Evolutionary conservation across 2,113 vertebrate genomes (phyloP), one percentile per base, ranked within the genome.

Genomic region (Vanacampus margaritifer): DNA sequence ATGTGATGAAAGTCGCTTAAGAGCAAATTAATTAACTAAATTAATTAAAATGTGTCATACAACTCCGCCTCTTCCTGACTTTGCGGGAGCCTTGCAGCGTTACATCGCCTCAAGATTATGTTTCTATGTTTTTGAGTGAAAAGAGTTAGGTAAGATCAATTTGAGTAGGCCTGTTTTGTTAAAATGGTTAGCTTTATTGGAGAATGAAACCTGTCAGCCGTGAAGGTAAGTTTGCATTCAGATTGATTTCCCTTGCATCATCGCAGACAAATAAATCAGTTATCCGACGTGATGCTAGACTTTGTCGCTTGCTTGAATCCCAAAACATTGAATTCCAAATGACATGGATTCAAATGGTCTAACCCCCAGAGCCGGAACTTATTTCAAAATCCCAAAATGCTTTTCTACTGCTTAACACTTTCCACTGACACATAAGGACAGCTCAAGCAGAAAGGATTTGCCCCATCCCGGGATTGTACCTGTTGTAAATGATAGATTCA

Each of bases 371-470:
- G 76, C 80, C 72, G 76, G 82, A 79, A 79, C 86, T 80, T 82
- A 86, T 87, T 90, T 70, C 82, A 84, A 87, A 19, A 83, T 70
- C 76, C 70, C 72, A 80, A 67, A 89, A 85, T 84, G 78, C 81
- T 79, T 79, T 86, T 78, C 68, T 87, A 83, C 86, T 79, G 71
- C 76, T 73, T 76, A 67, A 78, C 78, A 76, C 66, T 81, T 84
- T 80, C 73, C 73, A 69, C 78, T 57, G 66, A 76, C 74, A 85
- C 77, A 88, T 73, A 81, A 70, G 71, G 67, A 79, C 78, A 87
- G 64, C 76, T 89, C 87, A 88, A 85, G 91, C 84, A 87, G 85
- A 88, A 88, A 87, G 87, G 87, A 89, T 89, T 86, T 87, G 80
- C 78, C 83, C 81, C 72, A 87, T 86, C 74, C 83, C 63, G 71